Base-by-base conservation (phyloP, 1,140 invertebrate species). In the Sitophilus oryzae region DNA sequence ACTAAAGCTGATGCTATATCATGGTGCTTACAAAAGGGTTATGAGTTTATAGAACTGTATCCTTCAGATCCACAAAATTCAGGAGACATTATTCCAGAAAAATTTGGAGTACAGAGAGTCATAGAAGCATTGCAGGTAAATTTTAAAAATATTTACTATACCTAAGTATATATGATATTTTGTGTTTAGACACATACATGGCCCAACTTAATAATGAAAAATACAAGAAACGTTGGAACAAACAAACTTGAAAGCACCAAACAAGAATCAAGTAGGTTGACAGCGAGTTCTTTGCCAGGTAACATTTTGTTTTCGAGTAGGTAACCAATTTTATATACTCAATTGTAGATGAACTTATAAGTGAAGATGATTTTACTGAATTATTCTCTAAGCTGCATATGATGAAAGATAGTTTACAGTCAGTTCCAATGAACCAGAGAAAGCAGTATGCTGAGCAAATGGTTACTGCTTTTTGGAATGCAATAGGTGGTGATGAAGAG, bases 401-500 rank as follows among this genome's bases (percentile, higher is more conserved):
- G 30, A 82, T 86, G 78, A 85, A 83, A 73, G 81, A 85, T 59
- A 82, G 81, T 71, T 81, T 85, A 10, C 73, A 78, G 52, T 75
- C 72, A 11, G 63, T 90, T 55, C 79, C 82, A 18, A 69, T 71
- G 9, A 78, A 79, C 38, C 76, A 88, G 66, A 78, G 85, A 52
- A 81, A 82, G 69, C 75, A 76, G 50, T 85, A 82, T 71, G 87
- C 87, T 14, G 86, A 91, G 71, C 78, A 88, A 73, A 78, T 89
- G 63, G 86, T 88, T 0, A 78, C 84, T 52, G 82, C 84, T 19
- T 90, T 90, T 70, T 89, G 85, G 86, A 80, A 79, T 66, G 84
- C 85, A 1, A 83, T 89, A 59, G 85, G 85, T 23, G 86, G 85
- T 35, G 82, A 86, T 72, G 79, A 83, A 38, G 80, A 85, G 56